Base-by-base conservation (phyloP, 1,140 invertebrate species). In the Bombus confusus region DNA sequence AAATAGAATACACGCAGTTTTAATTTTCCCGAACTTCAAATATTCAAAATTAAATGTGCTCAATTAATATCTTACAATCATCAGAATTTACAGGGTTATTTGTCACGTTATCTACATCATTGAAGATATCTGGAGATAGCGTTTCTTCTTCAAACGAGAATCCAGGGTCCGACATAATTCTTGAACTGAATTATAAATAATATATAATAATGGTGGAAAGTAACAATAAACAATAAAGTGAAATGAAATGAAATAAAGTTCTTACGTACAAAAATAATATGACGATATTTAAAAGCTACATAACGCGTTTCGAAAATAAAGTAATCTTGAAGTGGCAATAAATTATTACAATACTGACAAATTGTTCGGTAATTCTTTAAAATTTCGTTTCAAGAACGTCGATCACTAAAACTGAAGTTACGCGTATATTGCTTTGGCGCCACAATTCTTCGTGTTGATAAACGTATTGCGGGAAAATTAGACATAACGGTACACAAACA, bases 131-230 rank as follows among this genome's bases (percentile, higher is more conserved):
- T 64, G 91, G 83, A 0, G 92, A 93, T 10, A 74, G 52, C 5
- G 86, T 13, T 39, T 90, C 93, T 47, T 94, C 93, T 10, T 94
- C 93, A 37, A 94, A 31, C 9, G 91, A 88, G 41, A 93, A 75
- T 73, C 87, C 89, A 31, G 80, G 52, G 37, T 92, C 88, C 22
- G 93, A 91, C 93, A 94, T 81, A 79, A 28, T 62, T 37, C 69
- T 74, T 59, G 22, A 52, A 80, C 71, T 81, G n/a, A 74, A 37
- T 85, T 43, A 68, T 0, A 73, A 57, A 47, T 52, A 39, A 85
- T 31, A 39, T 80, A 13, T 52, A 80, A 6, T 47, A 43, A 43
- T 71, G n/a, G 1, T 57, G 39, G 15, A 72, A 72, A 72, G 73
- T 71, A 43, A 43, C 2, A 37, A 28, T 59, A 73, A 71, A 69